These are phyloP conservation scores for Indicator indicator DNA, from an alignment of 2,113 vertebrate genomes.

Conservation along the genomic window DNA sequence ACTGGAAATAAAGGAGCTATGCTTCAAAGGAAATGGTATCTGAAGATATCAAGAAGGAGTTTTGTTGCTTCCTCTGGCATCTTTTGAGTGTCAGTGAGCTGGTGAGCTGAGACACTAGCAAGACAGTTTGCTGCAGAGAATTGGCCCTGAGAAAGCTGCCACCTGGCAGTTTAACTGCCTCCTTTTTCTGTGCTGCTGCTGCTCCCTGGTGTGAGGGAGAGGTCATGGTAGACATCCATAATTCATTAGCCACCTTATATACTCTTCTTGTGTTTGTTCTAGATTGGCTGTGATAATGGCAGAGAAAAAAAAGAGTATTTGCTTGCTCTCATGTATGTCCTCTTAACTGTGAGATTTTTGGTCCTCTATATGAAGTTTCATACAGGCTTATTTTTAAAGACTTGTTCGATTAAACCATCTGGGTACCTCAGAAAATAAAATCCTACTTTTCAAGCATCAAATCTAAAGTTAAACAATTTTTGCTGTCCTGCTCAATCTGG, in stretches of 20 bases:
- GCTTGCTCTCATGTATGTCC: neutral
- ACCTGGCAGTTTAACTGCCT: neutral
- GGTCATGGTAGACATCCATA: neutral
- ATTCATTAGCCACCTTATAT: fast-evolving
- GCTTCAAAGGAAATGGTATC: neutral
- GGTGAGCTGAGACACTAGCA: neutral
- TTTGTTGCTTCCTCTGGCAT: neutral
- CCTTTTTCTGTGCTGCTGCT: neutral
- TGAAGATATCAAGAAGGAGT: neutral
- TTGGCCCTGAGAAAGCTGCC: neutral
- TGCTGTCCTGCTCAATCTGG: neutral
- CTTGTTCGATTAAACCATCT: neutral
- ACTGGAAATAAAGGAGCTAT: neutral
- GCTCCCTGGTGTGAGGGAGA: constrained; percentile 18
- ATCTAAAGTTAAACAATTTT: neutral
- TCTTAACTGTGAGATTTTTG: neutral
- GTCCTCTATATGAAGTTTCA: neutral
- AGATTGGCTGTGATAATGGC: neutral
- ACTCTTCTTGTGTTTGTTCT: neutral
- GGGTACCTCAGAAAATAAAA: neutral
- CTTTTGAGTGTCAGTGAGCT: neutral
- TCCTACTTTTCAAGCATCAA: neutral
- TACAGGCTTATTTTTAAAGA: neutral
- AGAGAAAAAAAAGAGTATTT: neutral
- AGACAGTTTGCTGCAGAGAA: neutral